Evolutionary conservation across 2,888 invertebrate genomes (phyloP), one percentile per base, ranked within the genome.

Genomic region (Tipula confusa): DNA sequence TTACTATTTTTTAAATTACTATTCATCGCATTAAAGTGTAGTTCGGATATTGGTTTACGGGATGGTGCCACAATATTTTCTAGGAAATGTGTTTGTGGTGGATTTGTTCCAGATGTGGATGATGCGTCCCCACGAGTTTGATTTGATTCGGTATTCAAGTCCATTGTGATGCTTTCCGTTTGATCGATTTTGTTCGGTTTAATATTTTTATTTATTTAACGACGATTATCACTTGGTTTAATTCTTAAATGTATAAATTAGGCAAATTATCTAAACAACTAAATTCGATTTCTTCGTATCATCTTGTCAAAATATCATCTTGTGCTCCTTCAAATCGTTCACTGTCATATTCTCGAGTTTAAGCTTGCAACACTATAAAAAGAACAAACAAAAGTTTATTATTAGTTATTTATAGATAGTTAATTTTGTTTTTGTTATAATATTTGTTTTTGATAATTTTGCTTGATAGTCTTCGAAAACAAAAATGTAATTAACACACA

Each of bases 21-120:
- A 82, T 82, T 82, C 1, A 82, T 82, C 9, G 82, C 82, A 36
- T 82, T 82, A 36, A 82, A 82, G 36, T 82, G 82, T 18, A 82
- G 18, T 9, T 82, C 82, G 11, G 82, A 82, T 29, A 82, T 82
- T 18, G 29, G 82, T 82, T 82, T 82, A 4, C 64, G 64, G 64
- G 64, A 9, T 64, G 64, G 3, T 11, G 82, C 18, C 11, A 33
- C 33, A 15, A 33, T 31, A 36, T 33, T 82, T 82, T 82, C 82
- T 3, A 33, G 18, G 11, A 82, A 33, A 18, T 33, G 18, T 18
- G 33, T 15, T 24, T 18, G 24, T 64, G 64, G 24, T 24, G 24
- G 64, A 24, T 24, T 64, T 9, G 64, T 24, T 9, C 24, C 64
- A 24, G 64, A 9, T 24, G 64, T n/a, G n/a, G 80, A 64, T 64